Evolutionary conservation across 2,888 invertebrate species (phyloP), one percentile per base, ranked within the genome.

Genomic region (Blastobasis lacticolella): DNA sequence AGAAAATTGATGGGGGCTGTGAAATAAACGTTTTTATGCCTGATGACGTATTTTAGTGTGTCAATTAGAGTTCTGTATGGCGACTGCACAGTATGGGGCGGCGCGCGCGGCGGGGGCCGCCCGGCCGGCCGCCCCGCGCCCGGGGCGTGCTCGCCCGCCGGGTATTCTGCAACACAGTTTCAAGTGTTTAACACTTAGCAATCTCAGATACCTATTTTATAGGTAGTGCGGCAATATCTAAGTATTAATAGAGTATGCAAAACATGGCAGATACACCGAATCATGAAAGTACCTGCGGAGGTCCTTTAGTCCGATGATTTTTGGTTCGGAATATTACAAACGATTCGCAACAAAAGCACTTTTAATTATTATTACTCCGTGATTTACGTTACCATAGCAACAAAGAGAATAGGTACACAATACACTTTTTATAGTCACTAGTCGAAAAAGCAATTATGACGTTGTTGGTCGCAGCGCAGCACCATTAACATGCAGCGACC

Each of bases 61-160:
- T 85, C 86, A 86, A 87, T 88, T 87, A 86, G 85, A 85, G 81
- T 75, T 78, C 72, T 85, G 85, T 83, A 75, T 84, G 70, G 75
- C 71, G 77, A 75, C 74, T 73, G 58, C 86, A 47, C 86, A 84
- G 87, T 85, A 66, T 76, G 86, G 72, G 73, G 64, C 69, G 70
- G 61, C 63, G 65, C 64, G 57, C 74, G 63, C 72, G 53, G 64
- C 69, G 64, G 73, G 69, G 70, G 66, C 59, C 59, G 6, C 44
- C 10, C 38, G 53, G 48, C 51, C 61, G 51, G 60, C 54, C 49
- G 61, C 57, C 63, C 61, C 66, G 60, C 63, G 67, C 66, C 70
- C 61, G 42, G 42, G 42, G 42, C 9, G 8, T 37, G n/a, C 58
- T 23, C 61, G 55, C 70, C 64, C 68, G 69, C 70, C 71, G 70